Conservation (phyloP, 2,113 vertebrate genomes). For the Gasterosteus nipponicus region DNA sequence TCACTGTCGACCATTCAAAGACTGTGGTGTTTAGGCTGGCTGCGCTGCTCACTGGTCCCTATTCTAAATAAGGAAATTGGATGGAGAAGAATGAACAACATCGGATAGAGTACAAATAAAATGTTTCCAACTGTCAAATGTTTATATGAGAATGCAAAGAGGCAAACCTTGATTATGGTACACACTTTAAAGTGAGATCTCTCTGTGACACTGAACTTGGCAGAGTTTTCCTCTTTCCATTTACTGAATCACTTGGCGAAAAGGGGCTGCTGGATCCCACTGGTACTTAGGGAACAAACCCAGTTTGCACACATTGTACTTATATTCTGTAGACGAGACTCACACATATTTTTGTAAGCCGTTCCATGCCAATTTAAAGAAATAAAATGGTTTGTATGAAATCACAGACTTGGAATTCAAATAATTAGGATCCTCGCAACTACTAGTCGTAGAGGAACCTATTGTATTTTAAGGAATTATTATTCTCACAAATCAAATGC, state of each 20-base stretch:
- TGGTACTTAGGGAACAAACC: constrained; percentile 53
- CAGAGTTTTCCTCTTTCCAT: constrained; percentile 59
- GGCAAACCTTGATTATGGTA: constrained; percentile 54
- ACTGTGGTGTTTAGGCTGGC: constrained; percentile 12
- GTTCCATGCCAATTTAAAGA: neutral
- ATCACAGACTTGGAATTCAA: constrained; percentile 6
- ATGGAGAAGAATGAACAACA: constrained; percentile 33
- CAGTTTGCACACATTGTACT: constrained; percentile 46
- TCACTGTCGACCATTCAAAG: constrained; percentile 45
- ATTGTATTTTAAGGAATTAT: too few relatives aligned
- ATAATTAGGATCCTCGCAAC: too few relatives aligned
- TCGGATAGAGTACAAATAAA: constrained; percentile 22
- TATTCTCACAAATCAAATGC: too few relatives aligned
- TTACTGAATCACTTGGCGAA: constrained; percentile 64
- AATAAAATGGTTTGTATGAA: constrained; percentile 1
- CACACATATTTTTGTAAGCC: constrained; percentile 27
- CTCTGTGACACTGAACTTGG: constrained; percentile 55
- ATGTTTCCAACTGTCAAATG: constrained; percentile 40
- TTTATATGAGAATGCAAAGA: constrained; percentile 38
- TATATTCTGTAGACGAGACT: constrained; percentile 25
- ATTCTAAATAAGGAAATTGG: constrained; percentile 29
- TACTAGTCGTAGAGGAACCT: too few relatives aligned
- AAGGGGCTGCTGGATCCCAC: constrained; percentile 48
- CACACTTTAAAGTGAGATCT: constrained; percentile 40
- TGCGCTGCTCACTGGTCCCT: constrained; percentile 15